A percentile compares a stretch with the other conserved stretches of the same genome.
These are phyloP conservation scores for Olivierus martensii DNA, from an alignment of 1,140 invertebrate genomes.

Conservation along the genomic window DNA sequence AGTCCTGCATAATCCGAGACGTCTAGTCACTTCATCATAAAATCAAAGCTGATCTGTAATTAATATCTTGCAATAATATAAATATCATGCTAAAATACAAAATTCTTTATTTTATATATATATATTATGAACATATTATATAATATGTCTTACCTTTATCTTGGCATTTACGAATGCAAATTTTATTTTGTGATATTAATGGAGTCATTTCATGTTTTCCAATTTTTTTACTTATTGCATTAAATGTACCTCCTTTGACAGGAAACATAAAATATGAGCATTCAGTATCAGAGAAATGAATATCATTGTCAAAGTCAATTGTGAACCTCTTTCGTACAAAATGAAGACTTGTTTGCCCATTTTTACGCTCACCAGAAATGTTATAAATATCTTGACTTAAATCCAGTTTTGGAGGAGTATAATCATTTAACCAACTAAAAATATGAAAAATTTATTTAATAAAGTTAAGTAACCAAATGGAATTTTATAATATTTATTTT, in stretches of 20 bases:
- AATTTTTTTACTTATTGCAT: constrained; percentile 7
- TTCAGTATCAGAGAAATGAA: constrained; percentile 58
- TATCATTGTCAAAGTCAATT: constrained; percentile 51
- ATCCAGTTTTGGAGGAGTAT: constrained; percentile 49
- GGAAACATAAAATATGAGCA: constrained; percentile 83
- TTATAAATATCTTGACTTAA: constrained; percentile 57
- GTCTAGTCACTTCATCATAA: no score
- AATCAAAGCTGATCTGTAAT: no score
- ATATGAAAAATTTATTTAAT: no score
- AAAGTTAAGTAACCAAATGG: no score
- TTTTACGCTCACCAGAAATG: constrained; percentile 47
- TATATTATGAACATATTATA: no score
- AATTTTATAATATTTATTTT: no score
- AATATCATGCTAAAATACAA: no score
- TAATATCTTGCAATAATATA: no score
- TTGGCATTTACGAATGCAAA: background rate
- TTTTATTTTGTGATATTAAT: background rate
- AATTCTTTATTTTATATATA: no score
- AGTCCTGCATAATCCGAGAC: no score
- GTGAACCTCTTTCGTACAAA: constrained; percentile 66
- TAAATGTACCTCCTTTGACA: constrained; percentile 27
- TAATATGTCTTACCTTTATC: background rate
- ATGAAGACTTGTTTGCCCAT: constrained; percentile 61
- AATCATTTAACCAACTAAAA: constrained; percentile 44
- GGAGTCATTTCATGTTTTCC: background rate